phyloP scores from a whole-genome alignment of 2,113 vertebrate genomes.

The Pyxicephalus adspersus region DNA sequence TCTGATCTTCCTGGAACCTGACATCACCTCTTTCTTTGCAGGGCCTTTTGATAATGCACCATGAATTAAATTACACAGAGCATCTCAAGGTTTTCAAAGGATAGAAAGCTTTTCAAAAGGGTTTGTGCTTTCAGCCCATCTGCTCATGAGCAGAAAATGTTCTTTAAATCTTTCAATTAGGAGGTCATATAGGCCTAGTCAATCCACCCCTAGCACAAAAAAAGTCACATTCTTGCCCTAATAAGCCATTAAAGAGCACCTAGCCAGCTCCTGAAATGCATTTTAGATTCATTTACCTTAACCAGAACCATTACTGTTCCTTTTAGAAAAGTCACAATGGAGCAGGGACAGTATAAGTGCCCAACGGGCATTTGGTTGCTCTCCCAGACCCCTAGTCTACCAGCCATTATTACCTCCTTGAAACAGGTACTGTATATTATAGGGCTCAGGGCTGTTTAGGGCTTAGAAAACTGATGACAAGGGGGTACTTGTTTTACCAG shows the following conservation, averaged over 20 bases:
- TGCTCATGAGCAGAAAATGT: not conserved
- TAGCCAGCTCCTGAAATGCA: too few relatives aligned
- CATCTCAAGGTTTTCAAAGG: slow-evolving; percentile 35
- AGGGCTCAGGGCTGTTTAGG: too few relatives aligned
- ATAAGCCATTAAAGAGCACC: not conserved
- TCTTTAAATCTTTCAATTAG: slow-evolving; percentile 9
- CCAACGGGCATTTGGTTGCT: too few relatives aligned
- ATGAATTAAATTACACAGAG: slow-evolving; percentile 40
- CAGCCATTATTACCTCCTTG: too few relatives aligned
- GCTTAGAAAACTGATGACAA: too few relatives aligned
- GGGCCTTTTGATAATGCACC: slow-evolving; percentile 47
- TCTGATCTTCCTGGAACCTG: slow-evolving; percentile 35
- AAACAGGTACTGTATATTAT: too few relatives aligned
- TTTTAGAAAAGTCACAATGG: too few relatives aligned
- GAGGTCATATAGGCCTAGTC: not conserved
- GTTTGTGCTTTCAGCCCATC: slow-evolving; percentile 34
- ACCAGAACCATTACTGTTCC: too few relatives aligned
- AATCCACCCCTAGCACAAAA: not conserved
- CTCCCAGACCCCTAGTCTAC: too few relatives aligned
- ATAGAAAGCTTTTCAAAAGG: slow-evolving; percentile 33
- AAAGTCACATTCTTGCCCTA: not conserved
- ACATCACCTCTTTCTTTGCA: slow-evolving; percentile 39
- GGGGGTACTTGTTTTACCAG: too few relatives aligned
- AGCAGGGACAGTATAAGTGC: too few relatives aligned
- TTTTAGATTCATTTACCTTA: too few relatives aligned